A percentile compares a stretch with the other conserved stretches of the same genome.
Evolutionary conservation across 37 sponge, comb jelly and placozoan genomes (phyloP).

Genomic region (Geodia barretti): DNA sequence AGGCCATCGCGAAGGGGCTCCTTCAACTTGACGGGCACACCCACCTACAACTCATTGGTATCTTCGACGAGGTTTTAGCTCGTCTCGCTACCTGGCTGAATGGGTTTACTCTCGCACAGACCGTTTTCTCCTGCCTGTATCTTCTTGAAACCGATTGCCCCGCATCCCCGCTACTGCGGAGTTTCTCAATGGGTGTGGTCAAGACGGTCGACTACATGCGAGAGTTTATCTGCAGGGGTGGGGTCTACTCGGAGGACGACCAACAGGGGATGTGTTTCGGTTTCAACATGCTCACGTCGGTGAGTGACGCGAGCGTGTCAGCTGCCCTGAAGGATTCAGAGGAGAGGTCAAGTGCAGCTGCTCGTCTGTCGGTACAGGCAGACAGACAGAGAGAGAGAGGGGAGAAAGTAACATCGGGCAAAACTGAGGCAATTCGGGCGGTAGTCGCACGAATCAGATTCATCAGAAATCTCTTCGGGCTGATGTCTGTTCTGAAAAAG

Average conservation of each 20-base stretch:
- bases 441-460: conserved; percentile 46
- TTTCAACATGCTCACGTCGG: conserved; percentile 38
- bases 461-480: conserved; percentile 31
- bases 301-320: conserved; percentile 19
- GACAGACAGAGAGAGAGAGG: neutral
- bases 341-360: conserved; percentile 14
- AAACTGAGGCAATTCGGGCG: conserved; percentile 28
- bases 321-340: conserved; percentile 60
- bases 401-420: neutral
- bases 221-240: conserved; percentile 45
- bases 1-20: conserved; percentile 52
- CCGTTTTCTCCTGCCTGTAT: conserved; percentile 93
- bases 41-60: conserved; percentile 73
- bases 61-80: conserved; percentile 89
- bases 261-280: conserved; percentile 70
- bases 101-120: conserved; percentile 96
- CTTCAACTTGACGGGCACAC: conserved; percentile 65
- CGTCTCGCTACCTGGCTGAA: conserved; percentile 93
- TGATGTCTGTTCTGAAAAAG: conserved; percentile 35
- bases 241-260: conserved; percentile 83
- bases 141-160: conserved; percentile 54
- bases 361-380: neutral
- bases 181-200: conserved; percentile 40
- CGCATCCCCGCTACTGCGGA: conserved; percentile 52
- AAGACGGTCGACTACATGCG: conserved; percentile 68